Evolutionary conservation across 30 jellyfish, hydroid and myxozoan genomes (phyloP).

Genomic region (Catostylus mosaicus): DNA sequence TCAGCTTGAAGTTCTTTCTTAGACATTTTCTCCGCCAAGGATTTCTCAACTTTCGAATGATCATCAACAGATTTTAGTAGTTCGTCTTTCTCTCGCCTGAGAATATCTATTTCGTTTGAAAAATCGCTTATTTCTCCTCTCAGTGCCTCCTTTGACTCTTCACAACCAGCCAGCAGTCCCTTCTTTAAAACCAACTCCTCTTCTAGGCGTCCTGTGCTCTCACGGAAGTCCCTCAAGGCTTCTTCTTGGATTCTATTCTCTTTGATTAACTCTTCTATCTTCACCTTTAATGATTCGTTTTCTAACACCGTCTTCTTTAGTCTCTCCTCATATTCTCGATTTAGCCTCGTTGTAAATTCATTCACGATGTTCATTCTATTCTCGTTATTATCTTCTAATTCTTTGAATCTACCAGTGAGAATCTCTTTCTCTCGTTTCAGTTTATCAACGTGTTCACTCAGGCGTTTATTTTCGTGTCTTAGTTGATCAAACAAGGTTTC

Average conservation of each 20-base stretch:
- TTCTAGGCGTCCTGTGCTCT: constrained; percentile 48
- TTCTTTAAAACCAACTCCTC: constrained; percentile 54
- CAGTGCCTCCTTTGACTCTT: constrained; percentile 44
- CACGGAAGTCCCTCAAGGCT: constrained; percentile 43
- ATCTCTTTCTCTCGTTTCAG: constrained; percentile 64
- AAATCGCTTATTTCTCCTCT: constrained; percentile 70
- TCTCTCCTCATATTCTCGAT: constrained; percentile 84
- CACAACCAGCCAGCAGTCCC: constrained; percentile 37
- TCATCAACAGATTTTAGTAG: constrained; percentile 40
- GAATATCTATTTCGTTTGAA: constrained; percentile 68
- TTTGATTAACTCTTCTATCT: constrained; percentile 30
- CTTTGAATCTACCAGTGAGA: constrained; percentile 60
- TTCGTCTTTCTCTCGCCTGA: constrained; percentile 80
- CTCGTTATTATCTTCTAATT: constrained; percentile 30
- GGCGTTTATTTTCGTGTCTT: constrained; percentile 64
- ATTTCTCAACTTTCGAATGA: constrained; percentile 31
- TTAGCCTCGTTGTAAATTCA: constrained; percentile 49
- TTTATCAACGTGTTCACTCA: constrained; percentile 57
- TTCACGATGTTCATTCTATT: constrained; percentile 42
- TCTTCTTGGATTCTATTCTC: constrained; percentile 43
- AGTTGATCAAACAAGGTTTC: constrained; percentile 55
- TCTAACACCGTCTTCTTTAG: constrained; percentile 61
- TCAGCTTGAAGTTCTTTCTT: constrained; percentile 22
- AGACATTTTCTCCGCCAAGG: constrained; percentile 30
- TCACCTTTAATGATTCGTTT: constrained; percentile 57